Evolutionary conservation across 2,888 invertebrate species (phyloP), one percentile per base, ranked within the genome.

Genomic region (Halocaridina rubra): DNA sequence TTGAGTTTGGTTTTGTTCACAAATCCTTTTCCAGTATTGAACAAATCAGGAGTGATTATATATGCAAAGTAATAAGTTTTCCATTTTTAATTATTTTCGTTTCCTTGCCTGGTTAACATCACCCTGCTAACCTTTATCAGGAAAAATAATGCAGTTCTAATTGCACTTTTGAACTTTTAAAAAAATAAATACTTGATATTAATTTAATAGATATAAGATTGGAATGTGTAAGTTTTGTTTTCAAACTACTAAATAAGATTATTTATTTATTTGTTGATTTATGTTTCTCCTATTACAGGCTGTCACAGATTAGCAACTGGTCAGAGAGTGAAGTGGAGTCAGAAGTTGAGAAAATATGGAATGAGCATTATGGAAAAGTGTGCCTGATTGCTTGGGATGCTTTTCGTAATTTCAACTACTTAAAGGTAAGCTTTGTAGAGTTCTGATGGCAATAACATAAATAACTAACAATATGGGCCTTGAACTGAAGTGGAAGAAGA

Each of bases 341-440:
- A 0, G 89, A 90, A n/a, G 91, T 94, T 90, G 90, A 91, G 67
- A 89, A 90, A 10, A 89, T 89, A 22, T 92, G 91, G 91, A 89
- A 89, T 5, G 88, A 89, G 4, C 90, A 92, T 87, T 69, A 89
- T 22, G 91, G 91, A 2, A 89, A 89, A 74, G 86, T 90, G n/a
- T 91, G 90, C 24, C 90, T 92, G 33, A 90, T 93, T 1, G 90
- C 89, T 91, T 94, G 93, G 93, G 88, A 91, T 81, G 46, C 90
- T 24, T 91, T 92, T 88, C 84, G 89, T 7, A 89, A 89, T 78
- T 80, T 90, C 2, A 89, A 91, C 0, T 90, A 90, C 77, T 89
- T 71, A 13, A 72, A 77, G 85, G 85, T 85, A 46, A 13, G 53
- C 19, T n/a, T n/a, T n/a, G n/a, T n/a, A n/a, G n/a, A n/a, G n/a